Conservation (phyloP, 64 coral and sea anemone genomes). For the Stylophora pistillata region DNA sequence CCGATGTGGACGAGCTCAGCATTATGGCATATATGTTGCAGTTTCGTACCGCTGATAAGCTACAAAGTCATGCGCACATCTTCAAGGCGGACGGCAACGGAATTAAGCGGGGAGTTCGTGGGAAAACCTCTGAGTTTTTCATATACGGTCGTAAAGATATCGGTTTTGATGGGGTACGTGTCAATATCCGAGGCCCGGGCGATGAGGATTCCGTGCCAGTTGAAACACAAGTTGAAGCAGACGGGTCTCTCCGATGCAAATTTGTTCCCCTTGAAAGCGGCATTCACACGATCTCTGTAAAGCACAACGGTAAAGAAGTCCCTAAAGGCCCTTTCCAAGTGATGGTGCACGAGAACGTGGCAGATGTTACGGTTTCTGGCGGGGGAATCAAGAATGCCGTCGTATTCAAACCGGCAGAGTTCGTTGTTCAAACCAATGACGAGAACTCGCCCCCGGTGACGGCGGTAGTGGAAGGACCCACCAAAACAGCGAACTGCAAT, state of each 20-base stretch:
- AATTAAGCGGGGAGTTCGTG: conserved; percentile 70
- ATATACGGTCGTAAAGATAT: conserved; percentile 76
- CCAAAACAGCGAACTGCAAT: conserved; percentile 10
- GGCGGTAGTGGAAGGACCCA: conserved; percentile 69
- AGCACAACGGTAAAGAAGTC: conserved; percentile 73
- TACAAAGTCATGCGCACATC: conserved; percentile 68
- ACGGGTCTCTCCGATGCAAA: conserved; percentile 62
- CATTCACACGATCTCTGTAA: conserved; percentile 64
- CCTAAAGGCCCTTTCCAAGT: conserved; percentile 73
- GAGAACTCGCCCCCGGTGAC: conserved; percentile 57
- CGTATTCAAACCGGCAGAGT: conserved; percentile 71
- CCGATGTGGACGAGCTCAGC: conserved; percentile 84
- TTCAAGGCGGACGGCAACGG: conserved; percentile 87
- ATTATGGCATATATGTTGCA: conserved; percentile 94
- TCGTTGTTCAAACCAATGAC: conserved; percentile 67
- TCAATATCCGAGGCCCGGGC: conserved; percentile 60
- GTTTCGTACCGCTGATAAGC: conserved; percentile 76
- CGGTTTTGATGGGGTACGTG: conserved; percentile 67
- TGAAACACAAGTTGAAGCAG: conserved; percentile 10
- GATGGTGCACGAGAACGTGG: conserved; percentile 70
- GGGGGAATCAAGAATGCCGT: conserved; percentile 73
- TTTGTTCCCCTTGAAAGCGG: conserved; percentile 61
- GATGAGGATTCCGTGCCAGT: conserved; percentile 28
- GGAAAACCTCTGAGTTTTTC: conserved; percentile 78
- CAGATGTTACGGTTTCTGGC: conserved; percentile 68